Evolutionary conservation across 2,113 vertebrate species (phyloP), one percentile per base, ranked within the genome.

Genomic region (Pedetes capensis): DNA sequence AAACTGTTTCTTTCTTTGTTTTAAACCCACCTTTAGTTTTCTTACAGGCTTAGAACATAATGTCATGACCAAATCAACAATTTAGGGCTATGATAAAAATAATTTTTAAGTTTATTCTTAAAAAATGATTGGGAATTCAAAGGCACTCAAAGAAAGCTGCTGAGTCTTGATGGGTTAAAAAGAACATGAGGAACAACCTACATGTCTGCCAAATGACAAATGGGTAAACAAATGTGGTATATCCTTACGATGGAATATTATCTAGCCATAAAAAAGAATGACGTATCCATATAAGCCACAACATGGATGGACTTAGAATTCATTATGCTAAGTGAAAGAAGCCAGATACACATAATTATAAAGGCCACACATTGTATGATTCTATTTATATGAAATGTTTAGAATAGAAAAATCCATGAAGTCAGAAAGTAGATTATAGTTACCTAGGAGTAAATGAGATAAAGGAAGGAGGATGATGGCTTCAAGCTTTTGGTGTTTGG

Each of bases 11-110:
- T 57, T 75, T 91, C n/a, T n/a, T n/a, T n/a, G n/a, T n/a, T n/a
- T n/a, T n/a, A n/a, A 42, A 18, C 2, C 9, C 0, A 63, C 10
- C 51, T 79, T 95, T 37, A 47, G 47, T 66, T 79, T 88, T 96
- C 44, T 91, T 34, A 39, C 22, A 63, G 42, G 37, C 81, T 49
- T 55, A 69, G 42, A 95, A 89, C 63, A 59, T 34, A 68, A 51
- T 49, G 49, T 80, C 79, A 29, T 27, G 49, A 84, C 34, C 37
- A 87, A 81, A 66, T 29, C 88, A 68, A 55, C 53, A 83, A 88
- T 57, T 7, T 6, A 66, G 53, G 47, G 37, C 80, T 87, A 3
- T 49, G 39, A 66, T 34, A 51, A 63, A 91, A 82, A 51, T 42
- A 39, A 81, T n/a, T 27, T 55, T 29, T 5, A 90, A 22, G 66